phyloP scores from a whole-genome alignment of 92 coral and sea anemone genomes.

The Heliopora coerulea region DNA sequence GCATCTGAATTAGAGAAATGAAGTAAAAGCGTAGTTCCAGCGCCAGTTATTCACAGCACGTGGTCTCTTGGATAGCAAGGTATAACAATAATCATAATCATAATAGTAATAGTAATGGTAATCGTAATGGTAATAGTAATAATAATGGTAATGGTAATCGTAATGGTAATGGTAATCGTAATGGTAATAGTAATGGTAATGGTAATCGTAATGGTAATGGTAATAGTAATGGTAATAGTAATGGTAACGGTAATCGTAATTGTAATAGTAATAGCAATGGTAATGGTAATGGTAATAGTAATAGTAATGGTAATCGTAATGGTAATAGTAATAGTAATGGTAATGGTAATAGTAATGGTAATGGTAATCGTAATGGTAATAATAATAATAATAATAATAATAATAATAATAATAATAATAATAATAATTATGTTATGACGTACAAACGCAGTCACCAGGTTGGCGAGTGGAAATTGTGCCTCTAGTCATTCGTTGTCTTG shows the following conservation, averaged over 20 bases:
- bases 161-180: not conserved
- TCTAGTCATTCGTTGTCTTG: no score
- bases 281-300: not conserved
- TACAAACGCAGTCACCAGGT: no score
- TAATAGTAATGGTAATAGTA: not conserved
- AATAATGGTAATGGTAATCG: not conserved
- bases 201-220: not conserved
- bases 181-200: not conserved
- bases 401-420: not conserved
- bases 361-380: not conserved
- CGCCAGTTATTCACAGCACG: no score
- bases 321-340: not conserved
- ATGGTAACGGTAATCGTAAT: not conserved
- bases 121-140: not conserved
- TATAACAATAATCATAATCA: not conserved
- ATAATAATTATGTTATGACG: constrained; percentile 5
- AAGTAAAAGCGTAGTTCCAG: no score
- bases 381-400: not conserved
- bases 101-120: not conserved
- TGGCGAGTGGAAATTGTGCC: no score
- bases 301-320: not conserved
- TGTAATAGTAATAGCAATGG: not conserved
- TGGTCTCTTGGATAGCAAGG: no score
- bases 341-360: not conserved
- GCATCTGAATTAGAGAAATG: no score